phyloP scores from a whole-genome alignment of 23 tunicate species.

The Halocynthia roretzi region DNA sequence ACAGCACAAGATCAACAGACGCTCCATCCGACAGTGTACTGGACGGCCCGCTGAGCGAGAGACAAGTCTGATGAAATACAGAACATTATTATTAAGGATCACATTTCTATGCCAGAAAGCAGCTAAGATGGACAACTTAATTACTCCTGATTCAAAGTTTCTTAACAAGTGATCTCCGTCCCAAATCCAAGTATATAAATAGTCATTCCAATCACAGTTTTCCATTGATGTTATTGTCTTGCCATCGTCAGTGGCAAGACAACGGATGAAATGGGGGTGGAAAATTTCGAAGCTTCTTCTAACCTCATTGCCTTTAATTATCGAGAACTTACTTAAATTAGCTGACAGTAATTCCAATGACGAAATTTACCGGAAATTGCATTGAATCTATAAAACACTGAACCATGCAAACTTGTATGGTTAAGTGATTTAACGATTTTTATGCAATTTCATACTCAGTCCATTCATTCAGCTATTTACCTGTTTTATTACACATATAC shows the following conservation, averaged over 20 bases:
- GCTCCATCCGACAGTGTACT: slow-evolving; percentile 5
- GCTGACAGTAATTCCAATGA: too few relatives aligned
- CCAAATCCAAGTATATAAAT: slow-evolving; percentile 51
- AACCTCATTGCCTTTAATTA: slow-evolving; percentile 11
- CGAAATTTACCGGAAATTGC: too few relatives aligned
- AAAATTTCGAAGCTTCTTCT: slow-evolving; percentile 31
- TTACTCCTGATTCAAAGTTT: slow-evolving; percentile 22
- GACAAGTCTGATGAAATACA: slow-evolving; percentile 28
- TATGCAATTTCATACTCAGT: too few relatives aligned
- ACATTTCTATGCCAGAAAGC: neutral
- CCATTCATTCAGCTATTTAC: neutral
- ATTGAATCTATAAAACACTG: too few relatives aligned
- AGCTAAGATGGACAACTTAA: neutral
- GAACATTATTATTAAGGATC: neutral
- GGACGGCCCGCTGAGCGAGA: slow-evolving; percentile 4
- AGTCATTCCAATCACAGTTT: slow-evolving; percentile 10
- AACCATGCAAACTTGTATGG: too few relatives aligned
- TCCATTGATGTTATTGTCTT: neutral
- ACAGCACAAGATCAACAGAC: neutral
- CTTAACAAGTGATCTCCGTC: slow-evolving; percentile 21
- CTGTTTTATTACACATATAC: slow-evolving; percentile 40
- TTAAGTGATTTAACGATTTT: too few relatives aligned
- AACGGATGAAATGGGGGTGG: slow-evolving; percentile 18
- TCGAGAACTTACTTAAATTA: too few relatives aligned
- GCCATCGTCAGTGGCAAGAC: slow-evolving; percentile 26